phyloP scores from a whole-genome alignment of 2,888 invertebrate species.

The Helleia helle region DNA sequence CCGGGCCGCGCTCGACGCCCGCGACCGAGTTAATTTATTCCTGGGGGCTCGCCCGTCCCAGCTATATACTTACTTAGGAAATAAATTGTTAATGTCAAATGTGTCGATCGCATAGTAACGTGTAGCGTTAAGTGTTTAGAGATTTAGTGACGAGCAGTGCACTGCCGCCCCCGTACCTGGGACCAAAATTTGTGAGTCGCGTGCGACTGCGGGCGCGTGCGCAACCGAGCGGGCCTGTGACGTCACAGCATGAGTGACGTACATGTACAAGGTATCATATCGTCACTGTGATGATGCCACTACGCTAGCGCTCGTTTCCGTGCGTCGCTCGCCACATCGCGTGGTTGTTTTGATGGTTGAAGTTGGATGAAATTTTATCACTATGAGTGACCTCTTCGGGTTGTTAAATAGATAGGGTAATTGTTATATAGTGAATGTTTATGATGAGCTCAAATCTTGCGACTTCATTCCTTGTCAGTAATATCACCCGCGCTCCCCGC shows the following conservation, averaged over 20 bases:
- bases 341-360: slow-evolving; percentile 43
- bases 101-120: slow-evolving; percentile 46
- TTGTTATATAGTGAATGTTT: slow-evolving; percentile 40
- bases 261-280: too few species aligned
- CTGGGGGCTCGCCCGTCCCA: neutral
- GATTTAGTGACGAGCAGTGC: slow-evolving; percentile 32
- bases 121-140: slow-evolving; percentile 49
- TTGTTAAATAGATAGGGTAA: slow-evolving; percentile 57
- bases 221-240: slow-evolving; percentile 8
- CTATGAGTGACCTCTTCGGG: slow-evolving; percentile 53
- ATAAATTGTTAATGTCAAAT: slow-evolving; percentile 45
- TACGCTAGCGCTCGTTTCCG: slow-evolving; percentile 11
- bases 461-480: slow-evolving; percentile 35
- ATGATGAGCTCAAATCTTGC: slow-evolving; percentile 53
- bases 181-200: slow-evolving; percentile 53
- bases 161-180: slow-evolving; percentile 36
- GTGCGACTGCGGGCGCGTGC: neutral
- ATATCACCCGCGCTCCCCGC: too few species aligned
- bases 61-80: slow-evolving; percentile 24
- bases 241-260: too few species aligned
- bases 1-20: slow-evolving; percentile 10
- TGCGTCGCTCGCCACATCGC: slow-evolving; percentile 30
- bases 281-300: too few species aligned
- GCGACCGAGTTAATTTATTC: slow-evolving; percentile 10
- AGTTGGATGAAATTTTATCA: slow-evolving; percentile 56